Evolutionary conservation across 2,113 vertebrate genomes (phyloP).

Genomic region (Lasiurus borealis): DNA sequence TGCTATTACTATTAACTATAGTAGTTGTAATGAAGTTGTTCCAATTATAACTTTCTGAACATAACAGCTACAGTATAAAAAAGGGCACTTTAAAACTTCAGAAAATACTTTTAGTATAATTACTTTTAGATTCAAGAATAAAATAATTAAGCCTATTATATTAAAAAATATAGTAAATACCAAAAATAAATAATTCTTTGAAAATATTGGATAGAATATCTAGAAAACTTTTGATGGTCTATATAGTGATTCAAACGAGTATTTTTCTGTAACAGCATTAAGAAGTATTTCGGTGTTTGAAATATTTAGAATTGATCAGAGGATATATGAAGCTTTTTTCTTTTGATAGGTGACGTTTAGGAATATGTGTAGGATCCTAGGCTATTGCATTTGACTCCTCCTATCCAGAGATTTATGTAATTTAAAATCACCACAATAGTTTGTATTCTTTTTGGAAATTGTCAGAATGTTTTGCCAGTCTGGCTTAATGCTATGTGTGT

Average conservation of each 20-base stretch:
- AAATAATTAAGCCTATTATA: conserved; percentile 14
- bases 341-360: conserved; percentile 48
- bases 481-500: neutral
- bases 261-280: neutral
- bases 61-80: neutral
- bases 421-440: neutral
- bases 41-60: neutral
- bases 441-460: conserved; percentile 50
- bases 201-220: neutral
- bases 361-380: neutral
- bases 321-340: neutral
- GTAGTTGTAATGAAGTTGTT: neutral
- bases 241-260: neutral
- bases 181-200: conserved; percentile 39
- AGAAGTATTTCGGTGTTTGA: conserved; percentile 33
- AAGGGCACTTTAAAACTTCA: neutral
- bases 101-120: neutral
- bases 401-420: neutral
- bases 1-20: conserved; percentile 38
- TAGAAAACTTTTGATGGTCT: conserved; percentile 7
- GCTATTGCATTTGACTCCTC: neutral
- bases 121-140: conserved; percentile 26
- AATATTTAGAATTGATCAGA: conserved; percentile 8
- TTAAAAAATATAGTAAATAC: conserved; percentile 26
- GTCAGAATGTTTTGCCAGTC: neutral